These are phyloP conservation scores for Pycnonotus jocosus DNA, from an alignment of 2,113 vertebrate genomes.

Conservation along the genomic window DNA sequence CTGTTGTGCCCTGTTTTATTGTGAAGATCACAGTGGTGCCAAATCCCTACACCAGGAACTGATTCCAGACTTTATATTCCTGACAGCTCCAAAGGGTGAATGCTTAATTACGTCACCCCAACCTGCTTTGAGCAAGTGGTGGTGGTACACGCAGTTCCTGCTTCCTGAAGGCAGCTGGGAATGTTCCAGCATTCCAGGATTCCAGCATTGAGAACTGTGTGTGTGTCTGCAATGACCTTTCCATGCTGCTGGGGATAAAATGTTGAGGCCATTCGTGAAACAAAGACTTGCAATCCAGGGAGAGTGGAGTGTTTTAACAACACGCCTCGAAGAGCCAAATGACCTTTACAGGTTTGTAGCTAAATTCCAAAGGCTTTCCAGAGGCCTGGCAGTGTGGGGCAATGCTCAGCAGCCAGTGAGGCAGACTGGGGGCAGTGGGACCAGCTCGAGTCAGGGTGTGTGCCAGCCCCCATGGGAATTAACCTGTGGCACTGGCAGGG, in stretches of 20 bases:
- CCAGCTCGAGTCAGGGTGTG: neutral
- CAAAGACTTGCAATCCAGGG: slow-evolving; percentile 42
- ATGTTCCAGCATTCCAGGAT: neutral
- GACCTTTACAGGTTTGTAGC: slow-evolving; percentile 62
- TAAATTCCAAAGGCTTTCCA: slow-evolving; percentile 51
- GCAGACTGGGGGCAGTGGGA: neutral
- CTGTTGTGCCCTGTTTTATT: rapidly evolving
- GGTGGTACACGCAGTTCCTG: neutral
- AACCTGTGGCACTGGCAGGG: neutral
- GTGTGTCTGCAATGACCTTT: slow-evolving; percentile 63
- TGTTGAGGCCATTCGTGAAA: slow-evolving; percentile 21
- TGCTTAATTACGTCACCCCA: rapidly evolving
- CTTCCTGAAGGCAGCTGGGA: neutral
- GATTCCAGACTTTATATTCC: neutral
- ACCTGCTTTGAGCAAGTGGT: neutral
- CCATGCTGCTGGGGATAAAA: slow-evolving; percentile 30
- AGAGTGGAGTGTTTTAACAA: slow-evolving; percentile 60
- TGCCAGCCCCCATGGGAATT: neutral
- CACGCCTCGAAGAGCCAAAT: slow-evolving; percentile 44
- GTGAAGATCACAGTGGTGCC: neutral
- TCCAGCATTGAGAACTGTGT: neutral
- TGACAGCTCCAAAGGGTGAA: rapidly evolving
- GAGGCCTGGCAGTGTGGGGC: neutral
- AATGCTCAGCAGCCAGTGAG: neutral
- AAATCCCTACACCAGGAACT: neutral